Base-by-base conservation (phyloP, 2,113 vertebrate genomes). In the Bungarus multicinctus region DNA sequence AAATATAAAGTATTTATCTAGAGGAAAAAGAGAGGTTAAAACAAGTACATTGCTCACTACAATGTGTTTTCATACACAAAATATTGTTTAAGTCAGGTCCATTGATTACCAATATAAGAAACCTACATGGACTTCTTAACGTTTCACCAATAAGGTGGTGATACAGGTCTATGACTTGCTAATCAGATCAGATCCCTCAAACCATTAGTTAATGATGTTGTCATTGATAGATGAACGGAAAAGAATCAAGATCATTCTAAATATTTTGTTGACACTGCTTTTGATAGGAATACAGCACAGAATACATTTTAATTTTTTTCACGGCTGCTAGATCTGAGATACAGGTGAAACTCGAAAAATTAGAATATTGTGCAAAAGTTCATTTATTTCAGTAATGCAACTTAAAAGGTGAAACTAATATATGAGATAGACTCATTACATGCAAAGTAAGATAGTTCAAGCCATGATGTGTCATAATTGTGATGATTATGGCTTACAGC, bases 231-330 rank as follows among this genome's bases (percentile, higher is more conserved):
- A 91, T 95, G 91, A 96, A 57, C 94, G 90, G 94, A 92, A 95
- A 93, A 69, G 85, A 25, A 96, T 91, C 87, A 4, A 0, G 89
- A 91, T 57, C 81, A 94, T 52, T 85, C 87, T 94, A 90, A 93
- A 91, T 55, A 95, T 69, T 90, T 91, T 89, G 92, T 91, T 93
- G 88, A 55, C 85, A 96, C 86, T n/a, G 64, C 0, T 25, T 96
- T 93, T 94, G 39, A 93, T 94, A 93, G 94, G 90, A 90, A 18
- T 60, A n/a, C 89, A 52, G 85, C 91, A 39, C 88, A 93, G 85
- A 96, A 95, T 34, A 94, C 92, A 43, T 16, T 74, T 95, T 95
- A 64, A 30, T 95, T 52, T 95, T 94, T 94, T 85, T 91, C 93
- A 91, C 81, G 93, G 94, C 94, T 95, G 94, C 94, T 39, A 93